Base-by-base conservation (phyloP, 2,797 vertebrate species). In the Molossus alvarezi region DNA sequence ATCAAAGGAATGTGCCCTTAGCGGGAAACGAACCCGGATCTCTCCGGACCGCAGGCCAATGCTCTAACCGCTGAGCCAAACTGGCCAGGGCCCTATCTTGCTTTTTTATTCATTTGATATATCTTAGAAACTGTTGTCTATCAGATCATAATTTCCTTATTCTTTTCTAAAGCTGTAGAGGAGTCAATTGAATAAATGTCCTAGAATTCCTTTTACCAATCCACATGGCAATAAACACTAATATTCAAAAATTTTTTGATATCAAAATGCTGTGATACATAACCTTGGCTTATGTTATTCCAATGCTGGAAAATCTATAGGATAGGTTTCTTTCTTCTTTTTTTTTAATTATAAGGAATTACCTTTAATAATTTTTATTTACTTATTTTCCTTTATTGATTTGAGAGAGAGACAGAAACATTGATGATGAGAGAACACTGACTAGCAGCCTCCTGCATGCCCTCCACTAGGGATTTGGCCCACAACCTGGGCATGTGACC, bases 101-200 rank as follows among this genome's bases (percentile, higher is more conserved):
- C 18, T 69, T 79, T 48, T 79, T 48, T 41, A 60, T n/a, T 23
- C 57, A 6, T 33, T 41, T 33, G 21, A 14, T 1, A 9, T 20
- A 20, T 9, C 27, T 48, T 23, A 58, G 69, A 37, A 27, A n/a
- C 4, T 10, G 5, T 5, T 41, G 12, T 18, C 45, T 55, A 60
- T 37, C 25, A n/a, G 87, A 21, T 53, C 2, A 51, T 2, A 29
- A 62, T 25, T 83, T 64, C 73, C 65, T 62, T 20, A 23, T 9
- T 51, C n/a, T 60, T 37, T 69, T 55, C 37, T 11, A 33, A 72
- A 53, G 51, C 41, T 85, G 17, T 23, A 14, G 0, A 18, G 33
- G 3, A 69, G 33, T 13, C 4, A 9, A 15, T 5, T 6, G 25
- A 21, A 25, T 1, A 23, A 45, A 48, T 1, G 3, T 3, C 20